Conservation (phyloP, 2,888 invertebrate species). For the Cetonia aurata region DNA sequence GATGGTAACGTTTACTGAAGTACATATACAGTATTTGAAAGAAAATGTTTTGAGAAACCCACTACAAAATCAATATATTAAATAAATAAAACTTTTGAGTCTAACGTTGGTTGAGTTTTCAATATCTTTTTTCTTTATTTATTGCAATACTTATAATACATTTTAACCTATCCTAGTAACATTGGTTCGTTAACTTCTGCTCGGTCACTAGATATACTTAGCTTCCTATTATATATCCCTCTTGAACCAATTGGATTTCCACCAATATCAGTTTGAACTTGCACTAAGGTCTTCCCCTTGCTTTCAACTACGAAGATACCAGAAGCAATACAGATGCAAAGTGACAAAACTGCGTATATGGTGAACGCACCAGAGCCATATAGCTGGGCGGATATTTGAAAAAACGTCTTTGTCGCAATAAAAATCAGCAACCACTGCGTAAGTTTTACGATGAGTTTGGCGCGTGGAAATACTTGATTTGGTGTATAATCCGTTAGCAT, state of each 20-base stretch:
- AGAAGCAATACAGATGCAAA: constrained; percentile 43
- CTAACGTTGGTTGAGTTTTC: too few species aligned
- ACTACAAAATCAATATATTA: too few species aligned
- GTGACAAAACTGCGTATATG: constrained; percentile 49
- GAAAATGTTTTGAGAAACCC: too few species aligned
- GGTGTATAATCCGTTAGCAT: constrained; percentile 57
- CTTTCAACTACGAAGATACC: constrained; percentile 54
- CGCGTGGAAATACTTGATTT: constrained; percentile 54
- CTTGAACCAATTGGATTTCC: constrained; percentile 59
- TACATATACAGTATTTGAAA: too few species aligned
- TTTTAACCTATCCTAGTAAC: neutral
- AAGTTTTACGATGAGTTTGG: constrained; percentile 47
- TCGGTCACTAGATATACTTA: constrained; percentile 2
- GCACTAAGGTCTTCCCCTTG: constrained; percentile 55
- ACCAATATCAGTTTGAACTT: constrained; percentile 58
- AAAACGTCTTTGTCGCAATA: constrained; percentile 46
- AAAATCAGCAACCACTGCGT: constrained; percentile 54
- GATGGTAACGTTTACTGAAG: too few species aligned
- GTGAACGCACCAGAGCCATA: constrained; percentile 31
- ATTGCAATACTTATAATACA: too few species aligned
- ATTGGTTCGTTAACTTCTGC: constrained; percentile 9
- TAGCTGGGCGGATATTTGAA: constrained; percentile 33
- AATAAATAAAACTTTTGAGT: too few species aligned
- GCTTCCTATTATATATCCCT: constrained; percentile 45
- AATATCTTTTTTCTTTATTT: too few species aligned